These are phyloP conservation scores for Amphipyra tragopoginis DNA, from an alignment of 2,888 invertebrate species.

Conservation along the genomic window DNA sequence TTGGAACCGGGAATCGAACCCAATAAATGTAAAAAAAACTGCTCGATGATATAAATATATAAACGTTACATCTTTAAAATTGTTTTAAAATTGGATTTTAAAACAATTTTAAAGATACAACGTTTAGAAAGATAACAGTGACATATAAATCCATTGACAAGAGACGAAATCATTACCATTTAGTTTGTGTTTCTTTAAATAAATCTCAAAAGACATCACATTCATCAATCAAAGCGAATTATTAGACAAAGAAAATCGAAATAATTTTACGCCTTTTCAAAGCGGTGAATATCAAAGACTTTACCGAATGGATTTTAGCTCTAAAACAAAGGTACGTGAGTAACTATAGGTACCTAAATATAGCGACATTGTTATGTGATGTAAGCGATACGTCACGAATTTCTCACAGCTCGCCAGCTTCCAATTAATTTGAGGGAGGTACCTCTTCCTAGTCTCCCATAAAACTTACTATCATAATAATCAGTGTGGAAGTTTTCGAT, in stretches of 20 bases:
- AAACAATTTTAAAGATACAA: no score
- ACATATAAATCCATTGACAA: not conserved
- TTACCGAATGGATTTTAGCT: conserved; percentile 3
- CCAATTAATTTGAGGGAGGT: conserved; percentile 23
- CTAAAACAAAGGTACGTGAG: conserved; percentile 4
- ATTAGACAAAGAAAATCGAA: conserved; percentile 13
- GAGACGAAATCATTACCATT: no score
- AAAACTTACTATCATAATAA: conserved; percentile 7
- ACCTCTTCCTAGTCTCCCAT: not conserved
- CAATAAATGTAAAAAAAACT: no score
- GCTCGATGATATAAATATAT: no score
- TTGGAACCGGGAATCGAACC: no score
- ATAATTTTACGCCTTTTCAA: conserved; percentile 7
- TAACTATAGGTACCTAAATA: not conserved
- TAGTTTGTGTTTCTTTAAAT: not conserved
- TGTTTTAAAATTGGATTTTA: no score
- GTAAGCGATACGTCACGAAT: conserved; percentile 61
- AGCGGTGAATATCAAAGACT: conserved; percentile 11
- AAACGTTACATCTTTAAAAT: no score
- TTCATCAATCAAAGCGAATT: conserved; percentile 28
- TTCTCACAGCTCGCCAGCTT: conserved; percentile 16
- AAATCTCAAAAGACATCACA: conserved; percentile 20
- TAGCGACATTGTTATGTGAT: conserved; percentile 28
- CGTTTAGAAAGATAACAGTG: not conserved
- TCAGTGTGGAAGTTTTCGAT: conserved; percentile 1